Evolutionary conservation across 2,113 vertebrate genomes (phyloP).

Genomic region (Nematolebias whitei): DNA sequence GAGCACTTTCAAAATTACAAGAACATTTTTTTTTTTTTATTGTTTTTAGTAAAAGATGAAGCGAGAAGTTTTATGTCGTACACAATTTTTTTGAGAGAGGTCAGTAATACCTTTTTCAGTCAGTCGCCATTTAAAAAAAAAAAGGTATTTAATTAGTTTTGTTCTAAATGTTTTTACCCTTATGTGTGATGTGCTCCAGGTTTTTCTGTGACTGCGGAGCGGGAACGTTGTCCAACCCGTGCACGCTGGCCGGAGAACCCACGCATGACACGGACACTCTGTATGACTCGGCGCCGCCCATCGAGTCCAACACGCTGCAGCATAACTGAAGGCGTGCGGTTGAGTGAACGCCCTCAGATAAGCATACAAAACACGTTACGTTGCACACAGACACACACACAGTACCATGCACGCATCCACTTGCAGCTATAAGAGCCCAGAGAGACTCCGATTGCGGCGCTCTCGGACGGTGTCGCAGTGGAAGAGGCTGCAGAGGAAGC

Average conservation of each 20-base stretch:
- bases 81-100: too few relatives aligned
- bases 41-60: too few relatives aligned
- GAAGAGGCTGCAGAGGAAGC: constrained; percentile 62
- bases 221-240: constrained; percentile 98
- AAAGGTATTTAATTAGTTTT: too few relatives aligned
- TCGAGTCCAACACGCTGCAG: constrained; percentile 99
- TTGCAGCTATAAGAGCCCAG: constrained; percentile 62
- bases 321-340: constrained; percentile 88
- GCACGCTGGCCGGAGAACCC: constrained; percentile 98
- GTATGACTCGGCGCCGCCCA: constrained; percentile 99
- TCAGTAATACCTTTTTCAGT: too few relatives aligned
- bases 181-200: constrained; percentile 68
- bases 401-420: constrained; percentile 51
- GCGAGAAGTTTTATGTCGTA: too few relatives aligned
- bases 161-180: too few relatives aligned
- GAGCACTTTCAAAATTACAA: too few relatives aligned
- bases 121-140: too few relatives aligned
- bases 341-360: constrained; percentile 53
- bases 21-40: too few relatives aligned
- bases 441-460: constrained; percentile 70
- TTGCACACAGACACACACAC: constrained; percentile 53
- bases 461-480: constrained; percentile 49
- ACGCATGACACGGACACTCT: constrained; percentile 99
- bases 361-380: constrained; percentile 55
- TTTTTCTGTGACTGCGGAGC: constrained; percentile 99